These are phyloP conservation scores for Noctua janthina DNA, from an alignment of 2,888 invertebrate genomes.

Conservation along the genomic window DNA sequence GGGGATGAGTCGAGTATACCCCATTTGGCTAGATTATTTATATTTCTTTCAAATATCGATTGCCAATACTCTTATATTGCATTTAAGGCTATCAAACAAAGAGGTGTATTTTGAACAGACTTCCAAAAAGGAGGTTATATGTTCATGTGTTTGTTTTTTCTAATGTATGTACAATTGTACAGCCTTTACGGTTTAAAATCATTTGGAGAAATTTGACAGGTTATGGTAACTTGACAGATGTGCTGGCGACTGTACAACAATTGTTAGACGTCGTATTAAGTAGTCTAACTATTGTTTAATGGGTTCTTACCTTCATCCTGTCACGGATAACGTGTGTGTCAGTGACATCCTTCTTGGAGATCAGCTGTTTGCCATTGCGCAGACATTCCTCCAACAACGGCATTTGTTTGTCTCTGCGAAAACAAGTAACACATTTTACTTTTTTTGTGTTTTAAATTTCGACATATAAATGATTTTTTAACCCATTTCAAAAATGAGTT, in stretches of 20 bases:
- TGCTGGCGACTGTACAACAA: too few relatives aligned
- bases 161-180: too few relatives aligned
- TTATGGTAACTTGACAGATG: too few relatives aligned
- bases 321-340: slow-evolving; percentile 96
- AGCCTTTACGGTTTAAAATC: too few relatives aligned
- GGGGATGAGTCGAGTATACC: too few relatives aligned
- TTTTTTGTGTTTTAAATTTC: neutral
- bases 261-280: too few relatives aligned
- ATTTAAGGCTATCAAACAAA: neutral
- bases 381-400: slow-evolving; percentile 94
- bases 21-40: too few relatives aligned
- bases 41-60: neutral
- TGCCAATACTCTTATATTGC: too few relatives aligned
- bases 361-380: slow-evolving; percentile 94
- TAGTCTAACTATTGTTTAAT: too few relatives aligned
- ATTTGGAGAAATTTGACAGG: too few relatives aligned
- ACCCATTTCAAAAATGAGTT: too few relatives aligned
- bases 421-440: neutral
- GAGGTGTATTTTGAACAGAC: neutral
- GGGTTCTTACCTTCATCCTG: slow-evolving; percentile 92
- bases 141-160: neutral
- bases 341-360: slow-evolving; percentile 96
- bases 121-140: neutral
- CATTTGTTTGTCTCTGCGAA: slow-evolving; percentile 90
- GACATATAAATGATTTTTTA: too few relatives aligned